Conservation (phyloP, 2,888 invertebrate species). For the Tuberolachnus salignus region DNA sequence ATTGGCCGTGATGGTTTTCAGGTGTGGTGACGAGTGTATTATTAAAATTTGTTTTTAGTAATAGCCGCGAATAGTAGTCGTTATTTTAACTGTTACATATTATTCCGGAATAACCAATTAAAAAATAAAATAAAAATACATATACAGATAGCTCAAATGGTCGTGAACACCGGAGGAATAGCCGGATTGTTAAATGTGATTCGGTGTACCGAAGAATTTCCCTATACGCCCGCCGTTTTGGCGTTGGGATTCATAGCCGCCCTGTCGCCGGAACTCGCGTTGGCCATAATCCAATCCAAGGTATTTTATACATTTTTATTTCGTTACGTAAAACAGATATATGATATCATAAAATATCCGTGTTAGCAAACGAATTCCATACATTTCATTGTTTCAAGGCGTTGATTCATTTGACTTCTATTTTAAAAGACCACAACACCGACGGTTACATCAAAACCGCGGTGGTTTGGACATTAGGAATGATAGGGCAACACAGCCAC, state of each 20-base stretch:
- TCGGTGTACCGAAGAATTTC: conserved; percentile 66
- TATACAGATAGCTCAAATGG: conserved; percentile 74
- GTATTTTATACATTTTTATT: conserved; percentile 62
- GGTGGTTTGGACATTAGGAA: conserved; percentile 80
- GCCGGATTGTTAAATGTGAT: conserved; percentile 75
- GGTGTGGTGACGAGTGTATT: too few relatives aligned
- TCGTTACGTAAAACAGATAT: too few relatives aligned
- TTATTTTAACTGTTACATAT: too few relatives aligned
- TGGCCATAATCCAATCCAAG: conserved; percentile 78
- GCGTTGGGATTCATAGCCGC: conserved; percentile 82
- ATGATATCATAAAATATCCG: too few relatives aligned
- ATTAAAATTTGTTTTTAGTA: too few relatives aligned
- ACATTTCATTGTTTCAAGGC: conserved; percentile 19
- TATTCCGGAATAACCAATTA: too few relatives aligned
- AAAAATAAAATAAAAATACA: too few relatives aligned
- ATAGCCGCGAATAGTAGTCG: too few relatives aligned
- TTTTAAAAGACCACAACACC: conserved; percentile 59
- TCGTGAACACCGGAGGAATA: conserved; percentile 80
- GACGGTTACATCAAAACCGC: conserved; percentile 74
- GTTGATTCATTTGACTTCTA: conserved; percentile 13
- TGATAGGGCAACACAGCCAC: conserved; percentile 80
- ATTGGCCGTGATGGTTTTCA: too few relatives aligned
- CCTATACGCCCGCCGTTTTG: conserved; percentile 74
- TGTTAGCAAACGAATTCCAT: too few relatives aligned
- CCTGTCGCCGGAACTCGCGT: conserved; percentile 78